Percentiles rank a stretch among this genome's conserved stretches.
Evolutionary conservation across 2,888 invertebrate species (phyloP).

Genomic region (Eustalomyia histrio): DNA sequence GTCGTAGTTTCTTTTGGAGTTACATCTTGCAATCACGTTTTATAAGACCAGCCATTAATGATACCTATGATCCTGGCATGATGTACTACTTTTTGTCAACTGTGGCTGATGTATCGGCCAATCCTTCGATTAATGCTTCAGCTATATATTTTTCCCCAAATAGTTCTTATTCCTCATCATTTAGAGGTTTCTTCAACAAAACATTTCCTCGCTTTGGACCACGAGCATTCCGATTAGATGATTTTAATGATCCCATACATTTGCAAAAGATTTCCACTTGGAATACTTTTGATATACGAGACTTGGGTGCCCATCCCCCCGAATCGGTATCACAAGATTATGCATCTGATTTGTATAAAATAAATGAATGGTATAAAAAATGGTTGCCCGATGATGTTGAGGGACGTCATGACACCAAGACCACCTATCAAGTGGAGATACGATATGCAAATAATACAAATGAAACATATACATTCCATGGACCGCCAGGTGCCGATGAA

Average conservation of each 20-base stretch:
- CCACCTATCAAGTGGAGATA: conserved; percentile 95
- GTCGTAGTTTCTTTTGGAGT: conserved; percentile 97
- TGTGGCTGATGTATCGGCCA: conserved; percentile 96
- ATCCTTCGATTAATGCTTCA: conserved; percentile 94
- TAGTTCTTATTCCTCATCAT: conserved; percentile 95
- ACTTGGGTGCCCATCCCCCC: conserved; percentile 91
- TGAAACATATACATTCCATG: conserved; percentile 97
- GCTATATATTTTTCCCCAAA: conserved; percentile 97
- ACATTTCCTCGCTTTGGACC: conserved; percentile 97
- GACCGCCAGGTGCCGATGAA: conserved; percentile 94
- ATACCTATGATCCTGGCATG: conserved; percentile 97
- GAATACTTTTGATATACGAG: conserved; percentile 92
- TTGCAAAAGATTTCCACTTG: conserved; percentile 95
- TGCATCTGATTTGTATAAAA: conserved; percentile 92
- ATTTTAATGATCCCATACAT: conserved; percentile 98
- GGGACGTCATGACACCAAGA: conserved; percentile 92
- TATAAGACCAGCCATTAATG: conserved; percentile 93
- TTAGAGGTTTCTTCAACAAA: conserved; percentile 96
- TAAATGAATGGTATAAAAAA: conserved; percentile 94
- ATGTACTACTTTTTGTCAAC: conserved; percentile 98
- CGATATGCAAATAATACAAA: conserved; percentile 96
- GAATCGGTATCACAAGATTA: conserved; percentile 92
- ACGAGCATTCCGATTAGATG: conserved; percentile 92
- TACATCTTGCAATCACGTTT: conserved; percentile 94
- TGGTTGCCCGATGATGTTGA: conserved; percentile 95